Base-by-base conservation (phyloP, 2,113 vertebrate species). In the Penelope pileata region DNA sequence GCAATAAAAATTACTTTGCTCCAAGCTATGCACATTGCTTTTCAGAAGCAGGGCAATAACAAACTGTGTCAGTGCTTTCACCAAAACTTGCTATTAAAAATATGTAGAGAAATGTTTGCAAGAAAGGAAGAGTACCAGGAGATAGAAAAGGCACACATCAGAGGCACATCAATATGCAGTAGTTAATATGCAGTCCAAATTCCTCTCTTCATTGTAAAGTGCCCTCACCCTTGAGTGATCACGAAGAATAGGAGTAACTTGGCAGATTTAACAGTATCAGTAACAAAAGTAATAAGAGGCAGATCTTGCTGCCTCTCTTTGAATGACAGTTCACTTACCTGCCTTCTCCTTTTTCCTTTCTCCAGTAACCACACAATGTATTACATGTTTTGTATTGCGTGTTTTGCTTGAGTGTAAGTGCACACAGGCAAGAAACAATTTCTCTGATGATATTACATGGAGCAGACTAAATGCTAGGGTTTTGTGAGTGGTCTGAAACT, bases 311-410 rank as follows among this genome's bases (percentile, higher is more conserved):
- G 72, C 66, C 47, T 75, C 27, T 12, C 1, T 83, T 81, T 81
- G 92, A 93, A 88, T 92, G 90, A 73, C 91, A 94, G 59, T 94
- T 95, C 91, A 88, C 64, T 92, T 88, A 93, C 56, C 82, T 86
- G n/a, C 22, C 64, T 93, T 66, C 23, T 60, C n/a, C 86, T 78
- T 73, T 72, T 82, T 9, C 22, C n/a, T 85, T 73, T 90, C 77
- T 84, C 47, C 82, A 88, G 70, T 62, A 92, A 91, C 23, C 56
- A 80, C 63, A 88, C 90, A 96, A 94, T 60, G 50, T 80, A 91
- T 90, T 86, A 74, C 72, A 72, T 68, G 78, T 75, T 90, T 70
- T 75, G 40, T 56, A 68, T n/a, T 36, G 42, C 1, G 0, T 42
- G 30, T 74, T 90, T 90, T 86, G 67, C 84, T 81, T 75, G 43